A percentile compares a stretch with the other conserved stretches of the same genome.
phyloP scores from a whole-genome alignment of 2,888 invertebrate species.

The Oligia latruncula region DNA sequence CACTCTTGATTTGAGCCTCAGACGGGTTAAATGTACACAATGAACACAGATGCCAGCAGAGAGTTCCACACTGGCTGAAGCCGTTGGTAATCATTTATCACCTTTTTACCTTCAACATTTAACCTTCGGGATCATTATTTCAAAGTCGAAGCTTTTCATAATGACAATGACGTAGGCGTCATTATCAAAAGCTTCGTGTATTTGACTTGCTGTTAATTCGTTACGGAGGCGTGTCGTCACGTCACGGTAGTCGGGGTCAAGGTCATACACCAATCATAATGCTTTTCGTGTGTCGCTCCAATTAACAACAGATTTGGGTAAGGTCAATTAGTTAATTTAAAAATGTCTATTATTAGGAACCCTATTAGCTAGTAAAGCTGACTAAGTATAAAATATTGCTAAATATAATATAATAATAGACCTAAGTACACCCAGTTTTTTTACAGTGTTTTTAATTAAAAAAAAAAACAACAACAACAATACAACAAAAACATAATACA shows the following conservation, averaged over 20 bases:
- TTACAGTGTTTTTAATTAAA: no score
- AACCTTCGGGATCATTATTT: background rate
- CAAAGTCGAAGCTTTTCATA: background rate
- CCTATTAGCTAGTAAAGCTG: background rate
- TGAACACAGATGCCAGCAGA: no score
- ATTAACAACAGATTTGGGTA: conserved; percentile 61
- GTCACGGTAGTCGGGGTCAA: conserved; percentile 49
- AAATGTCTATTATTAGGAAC: conserved; percentile 27
- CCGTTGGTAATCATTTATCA: no score
- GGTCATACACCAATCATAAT: conserved; percentile 53
- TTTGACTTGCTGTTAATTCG: conserved; percentile 6
- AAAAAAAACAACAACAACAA: no score
- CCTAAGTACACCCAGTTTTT: background rate
- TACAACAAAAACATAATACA: no score
- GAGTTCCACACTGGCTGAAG: no score
- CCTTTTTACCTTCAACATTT: no score
- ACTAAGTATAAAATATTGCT: background rate
- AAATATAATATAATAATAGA: background rate
- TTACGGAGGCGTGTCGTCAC: conserved; percentile 39
- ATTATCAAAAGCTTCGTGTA: conserved; percentile 10
- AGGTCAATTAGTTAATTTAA: conserved; percentile 58
- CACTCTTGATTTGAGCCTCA: no score
- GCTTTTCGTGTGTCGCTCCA: conserved; percentile 54
- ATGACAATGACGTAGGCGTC: background rate
- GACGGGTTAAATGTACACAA: no score